Evolutionary conservation across 2,113 vertebrate species (phyloP).

Genomic region (Proterorhinus semilunaris): DNA sequence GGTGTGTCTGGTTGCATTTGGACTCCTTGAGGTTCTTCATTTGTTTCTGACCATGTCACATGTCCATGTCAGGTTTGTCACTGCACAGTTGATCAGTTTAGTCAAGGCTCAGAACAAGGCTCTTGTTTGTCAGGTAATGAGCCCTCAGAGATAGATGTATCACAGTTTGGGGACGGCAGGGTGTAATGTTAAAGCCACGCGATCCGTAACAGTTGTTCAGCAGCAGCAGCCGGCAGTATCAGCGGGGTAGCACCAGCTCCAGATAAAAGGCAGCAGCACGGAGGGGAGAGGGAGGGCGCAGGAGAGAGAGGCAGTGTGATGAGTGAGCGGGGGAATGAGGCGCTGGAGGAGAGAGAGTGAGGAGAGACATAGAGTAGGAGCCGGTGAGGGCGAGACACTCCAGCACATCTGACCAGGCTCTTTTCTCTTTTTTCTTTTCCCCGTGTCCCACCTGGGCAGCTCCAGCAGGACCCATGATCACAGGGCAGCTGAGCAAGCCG

Average conservation of each 20-base stretch:
- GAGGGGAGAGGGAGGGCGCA: conserved; percentile 63
- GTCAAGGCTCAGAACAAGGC: conserved; percentile 59
- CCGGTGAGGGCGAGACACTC: conserved; percentile 60
- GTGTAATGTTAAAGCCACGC: conserved; percentile 94
- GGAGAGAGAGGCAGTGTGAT: conserved; percentile 77
- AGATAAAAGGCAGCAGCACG: conserved; percentile 73
- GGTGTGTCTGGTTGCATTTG: conserved; percentile 26
- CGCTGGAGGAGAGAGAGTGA: conserved; percentile 68
- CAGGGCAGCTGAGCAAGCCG: conserved; percentile 98
- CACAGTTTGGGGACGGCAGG: conserved; percentile 87
- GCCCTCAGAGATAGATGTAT: conserved; percentile 88
- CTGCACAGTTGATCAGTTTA: conserved; percentile 47
- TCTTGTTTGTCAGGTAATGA: conserved; percentile 69
- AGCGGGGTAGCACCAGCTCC: conserved; percentile 88
- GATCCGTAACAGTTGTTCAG: conserved; percentile 95
- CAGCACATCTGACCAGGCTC: conserved; percentile 82
- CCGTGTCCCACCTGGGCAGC: conserved; percentile 80
- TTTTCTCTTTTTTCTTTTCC: conserved; percentile 48
- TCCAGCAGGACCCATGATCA: conserved; percentile 96
- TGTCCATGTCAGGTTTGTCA: conserved; percentile 21
- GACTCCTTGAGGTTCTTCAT: conserved; percentile 38
- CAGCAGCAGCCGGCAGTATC: conserved; percentile 96
- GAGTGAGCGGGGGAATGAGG: conserved; percentile 72
- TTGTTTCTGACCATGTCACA: conserved; percentile 11
- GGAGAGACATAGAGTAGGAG: conserved; percentile 64